Conservation (phyloP, 2,888 invertebrate species). For the Lissonota sp. region DNA sequence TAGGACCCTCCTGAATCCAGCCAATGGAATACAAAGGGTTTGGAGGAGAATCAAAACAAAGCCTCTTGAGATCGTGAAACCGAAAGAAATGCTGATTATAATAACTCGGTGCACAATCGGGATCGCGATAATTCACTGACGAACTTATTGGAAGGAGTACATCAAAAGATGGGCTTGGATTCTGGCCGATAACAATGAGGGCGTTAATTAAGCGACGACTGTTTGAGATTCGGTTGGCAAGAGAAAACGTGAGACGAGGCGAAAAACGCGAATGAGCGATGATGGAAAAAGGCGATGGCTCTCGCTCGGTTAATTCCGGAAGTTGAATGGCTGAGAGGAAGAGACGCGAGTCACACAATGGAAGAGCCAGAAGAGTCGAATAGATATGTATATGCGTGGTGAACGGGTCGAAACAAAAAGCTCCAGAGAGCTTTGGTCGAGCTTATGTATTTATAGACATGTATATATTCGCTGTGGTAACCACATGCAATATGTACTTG, state of each 20-base stretch:
- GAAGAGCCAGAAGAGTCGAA: conserved; percentile 25
- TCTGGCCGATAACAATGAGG: conserved; percentile 73
- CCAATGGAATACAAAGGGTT: no score
- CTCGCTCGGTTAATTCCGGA: conserved; percentile 72
- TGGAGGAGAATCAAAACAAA: background rate
- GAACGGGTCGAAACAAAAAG: conserved; percentile 32
- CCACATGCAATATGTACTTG: conserved; percentile 56
- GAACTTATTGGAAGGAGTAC: background rate
- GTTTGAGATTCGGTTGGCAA: conserved; percentile 17
- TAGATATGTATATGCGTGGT: conserved; percentile 25
- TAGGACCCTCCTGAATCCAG: no score
- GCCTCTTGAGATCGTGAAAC: background rate
- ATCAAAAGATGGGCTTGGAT: background rate
- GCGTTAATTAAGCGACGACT: conserved; percentile 74
- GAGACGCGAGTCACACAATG: conserved; percentile 54
- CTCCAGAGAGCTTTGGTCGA: conserved; percentile 48
- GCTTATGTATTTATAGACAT: conserved; percentile 1
- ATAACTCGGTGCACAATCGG: no score
- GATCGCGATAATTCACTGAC: no score
- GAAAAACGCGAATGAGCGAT: conserved; percentile 53
- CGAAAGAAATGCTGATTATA: background rate
- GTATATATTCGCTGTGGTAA: conserved; percentile 27
- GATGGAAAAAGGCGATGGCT: conserved; percentile 39
- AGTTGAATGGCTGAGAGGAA: conserved; percentile 69
- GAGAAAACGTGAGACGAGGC: conserved; percentile 54